Evolutionary conservation across 1,140 invertebrate species (phyloP), one percentile per base, ranked within the genome.

Genomic region (Melipona quadrifasciata): DNA sequence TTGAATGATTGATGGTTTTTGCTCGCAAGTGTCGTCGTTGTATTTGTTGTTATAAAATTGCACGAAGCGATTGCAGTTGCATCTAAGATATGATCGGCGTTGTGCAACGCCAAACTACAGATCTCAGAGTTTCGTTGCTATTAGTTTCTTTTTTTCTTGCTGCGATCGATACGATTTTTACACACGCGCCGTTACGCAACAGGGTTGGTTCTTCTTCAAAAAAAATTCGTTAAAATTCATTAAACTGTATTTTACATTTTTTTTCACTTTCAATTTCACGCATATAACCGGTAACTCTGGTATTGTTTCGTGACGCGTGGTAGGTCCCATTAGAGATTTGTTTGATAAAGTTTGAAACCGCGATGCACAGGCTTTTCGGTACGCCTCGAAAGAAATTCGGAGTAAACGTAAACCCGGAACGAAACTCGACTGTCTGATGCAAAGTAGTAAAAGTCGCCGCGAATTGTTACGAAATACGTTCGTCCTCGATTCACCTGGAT

Each of bases 381-480:
- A 6, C 6, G 5, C 6, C 39, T 39, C 39, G 39, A 39, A 39
- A 39, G 6, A 39, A 39, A 39, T 17, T 39, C 19, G 67, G 24
- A 39, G 24, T 24, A 39, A 68, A 68, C 67, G 16, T 19, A 21
- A 39, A 39, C 68, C 12, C 31, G 34, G 11, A 68, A 68, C 31
- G 5, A 47, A 47, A 16, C 12, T 47, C 24, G 34, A 47, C 47
- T 21, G 17, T 34, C n/a, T 39, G 21, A 67, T 47, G 39, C 11
- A n/a, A 68, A 70, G 57, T 31, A 51, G 27, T 71, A 74, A 86
- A 86, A 86, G 78, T 75, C 1, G 58, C 17, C 34, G 5, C 57
- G 71, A 76, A 27, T 24, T 47, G 39, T 71, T 71, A 47, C 68
- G 47, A 51, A 70, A 80, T 27, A 8, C n/a, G n/a, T 11, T 27